These are phyloP conservation scores for Hylaea fasciaria DNA, from an alignment of 2,888 invertebrate species.

Conservation along the genomic window DNA sequence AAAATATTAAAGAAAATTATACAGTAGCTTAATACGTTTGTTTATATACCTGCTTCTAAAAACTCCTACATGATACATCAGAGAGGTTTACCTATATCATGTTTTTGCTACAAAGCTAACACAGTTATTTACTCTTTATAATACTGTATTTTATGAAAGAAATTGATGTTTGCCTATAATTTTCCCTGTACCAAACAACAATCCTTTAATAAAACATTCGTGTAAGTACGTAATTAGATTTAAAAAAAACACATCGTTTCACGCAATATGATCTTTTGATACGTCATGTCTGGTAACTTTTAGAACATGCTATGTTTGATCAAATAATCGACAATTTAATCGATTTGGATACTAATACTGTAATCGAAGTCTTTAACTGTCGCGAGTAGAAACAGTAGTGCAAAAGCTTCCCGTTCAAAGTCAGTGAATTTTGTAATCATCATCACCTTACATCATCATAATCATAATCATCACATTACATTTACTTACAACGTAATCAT, in stretches of 20 bases:
- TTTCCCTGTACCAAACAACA: conserved; percentile 1
- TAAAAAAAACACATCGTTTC: no score
- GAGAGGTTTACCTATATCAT: neutral
- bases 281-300: no score
- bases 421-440: no score
- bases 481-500: neutral
- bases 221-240: neutral
- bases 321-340: no score
- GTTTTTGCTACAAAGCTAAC: conserved; percentile 8
- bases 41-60: neutral
- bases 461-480: neutral
- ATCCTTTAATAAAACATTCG: neutral
- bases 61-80: conserved; percentile 1
- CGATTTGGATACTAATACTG: no score
- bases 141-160: conserved; percentile 5
- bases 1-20: no score
- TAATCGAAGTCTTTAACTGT: no score
- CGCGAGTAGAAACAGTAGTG: no score
- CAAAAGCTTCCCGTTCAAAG: no score
- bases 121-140: conserved; percentile 8
- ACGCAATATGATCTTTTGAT: no score
- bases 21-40: neutral
- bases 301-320: no score
- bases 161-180: conserved; percentile 12
- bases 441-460: no score